A percentile compares a stretch with the other conserved stretches of the same genome.
Conservation (phyloP, 2,113 vertebrate species). For the Prunella fulvescens region DNA sequence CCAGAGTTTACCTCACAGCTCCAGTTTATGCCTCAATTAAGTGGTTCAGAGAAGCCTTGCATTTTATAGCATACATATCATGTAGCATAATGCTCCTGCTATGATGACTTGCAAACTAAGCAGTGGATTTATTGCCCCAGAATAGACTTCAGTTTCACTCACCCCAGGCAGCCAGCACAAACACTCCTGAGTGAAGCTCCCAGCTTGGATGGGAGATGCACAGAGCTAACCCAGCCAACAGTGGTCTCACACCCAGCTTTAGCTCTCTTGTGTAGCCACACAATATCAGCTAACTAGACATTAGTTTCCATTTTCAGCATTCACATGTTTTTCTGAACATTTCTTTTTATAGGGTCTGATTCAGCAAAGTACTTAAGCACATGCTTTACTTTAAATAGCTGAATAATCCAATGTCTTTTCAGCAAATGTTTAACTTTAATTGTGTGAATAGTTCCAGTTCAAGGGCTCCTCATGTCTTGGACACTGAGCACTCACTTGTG, state of each 20-base stretch:
- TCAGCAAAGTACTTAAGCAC: constrained; percentile 16
- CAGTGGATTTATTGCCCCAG: constrained; percentile 6
- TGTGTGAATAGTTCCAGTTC: constrained; percentile 37
- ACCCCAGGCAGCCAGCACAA: background rate
- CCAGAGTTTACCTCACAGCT: constrained; percentile 62
- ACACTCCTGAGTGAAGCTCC: background rate
- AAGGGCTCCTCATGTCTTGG: background rate
- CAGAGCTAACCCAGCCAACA: background rate
- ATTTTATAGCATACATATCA: constrained; percentile 42
- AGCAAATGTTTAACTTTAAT: constrained; percentile 36
- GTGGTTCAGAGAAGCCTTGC: constrained; percentile 1
- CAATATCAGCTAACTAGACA: background rate
- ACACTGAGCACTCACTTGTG: background rate
- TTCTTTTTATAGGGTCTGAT: constrained; percentile 45
- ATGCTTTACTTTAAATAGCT: constrained; percentile 39
- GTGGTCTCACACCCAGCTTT: accelerated
- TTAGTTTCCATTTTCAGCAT: constrained; percentile 17
- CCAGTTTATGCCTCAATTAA: constrained; percentile 63
- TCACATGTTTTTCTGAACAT: background rate
- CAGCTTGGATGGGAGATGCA: background rate
- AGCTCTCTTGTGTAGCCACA: background rate
- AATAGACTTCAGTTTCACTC: background rate
- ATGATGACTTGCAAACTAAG: constrained; percentile 36
- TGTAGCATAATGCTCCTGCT: background rate
- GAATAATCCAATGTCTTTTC: constrained; percentile 39